Evolutionary conservation across 2,113 vertebrate species (phyloP).

Genomic region (rat (Rattus norvegicus)): DNA sequence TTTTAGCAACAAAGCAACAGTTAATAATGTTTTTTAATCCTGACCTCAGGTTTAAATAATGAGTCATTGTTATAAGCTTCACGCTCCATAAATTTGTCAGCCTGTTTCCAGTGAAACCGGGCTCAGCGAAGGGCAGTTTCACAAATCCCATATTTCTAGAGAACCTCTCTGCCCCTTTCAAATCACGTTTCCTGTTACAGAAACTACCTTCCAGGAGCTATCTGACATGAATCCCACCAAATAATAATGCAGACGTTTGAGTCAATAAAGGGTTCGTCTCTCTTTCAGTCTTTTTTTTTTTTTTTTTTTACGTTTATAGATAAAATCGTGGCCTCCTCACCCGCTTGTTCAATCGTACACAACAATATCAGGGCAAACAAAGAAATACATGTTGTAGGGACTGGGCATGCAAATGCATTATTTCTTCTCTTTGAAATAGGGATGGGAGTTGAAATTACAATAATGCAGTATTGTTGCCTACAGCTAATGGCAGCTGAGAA

Average conservation of each 20-base stretch:
- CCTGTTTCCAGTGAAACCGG: slow-evolving; percentile 62
- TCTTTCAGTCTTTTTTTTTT: slow-evolving; percentile 64
- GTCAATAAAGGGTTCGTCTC: slow-evolving; percentile 82
- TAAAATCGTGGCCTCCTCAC: slow-evolving; percentile 75
- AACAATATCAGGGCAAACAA: slow-evolving; percentile 71
- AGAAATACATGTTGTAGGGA: slow-evolving; percentile 75
- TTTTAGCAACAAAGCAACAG: slow-evolving; percentile 62
- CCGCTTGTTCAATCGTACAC: slow-evolving; percentile 79
- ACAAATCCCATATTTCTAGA: slow-evolving; percentile 82
- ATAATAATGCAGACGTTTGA: slow-evolving; percentile 84
- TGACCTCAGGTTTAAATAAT: slow-evolving; percentile 82
- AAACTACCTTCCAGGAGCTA: slow-evolving; percentile 80
- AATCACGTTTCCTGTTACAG: slow-evolving; percentile 74
- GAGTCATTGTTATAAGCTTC: slow-evolving; percentile 83
- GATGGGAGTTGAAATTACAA: slow-evolving; percentile 59
- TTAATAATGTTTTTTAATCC: slow-evolving; percentile 78
- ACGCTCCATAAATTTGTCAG: slow-evolving; percentile 83
- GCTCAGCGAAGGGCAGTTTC: slow-evolving; percentile 81
- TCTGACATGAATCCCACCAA: slow-evolving; percentile 83
- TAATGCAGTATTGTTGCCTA: slow-evolving; percentile 68
- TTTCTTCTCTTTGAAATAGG: slow-evolving; percentile 67
- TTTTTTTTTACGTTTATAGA: slow-evolving; percentile 72
- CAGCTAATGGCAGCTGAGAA: not conserved
- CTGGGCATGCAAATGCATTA: slow-evolving; percentile 38
- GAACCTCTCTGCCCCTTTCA: slow-evolving; percentile 74